A percentile compares a stretch with the other conserved stretches of the same genome.
phyloP scores from a whole-genome alignment of 2,888 invertebrate species.

The Drosophila histrio region DNA sequence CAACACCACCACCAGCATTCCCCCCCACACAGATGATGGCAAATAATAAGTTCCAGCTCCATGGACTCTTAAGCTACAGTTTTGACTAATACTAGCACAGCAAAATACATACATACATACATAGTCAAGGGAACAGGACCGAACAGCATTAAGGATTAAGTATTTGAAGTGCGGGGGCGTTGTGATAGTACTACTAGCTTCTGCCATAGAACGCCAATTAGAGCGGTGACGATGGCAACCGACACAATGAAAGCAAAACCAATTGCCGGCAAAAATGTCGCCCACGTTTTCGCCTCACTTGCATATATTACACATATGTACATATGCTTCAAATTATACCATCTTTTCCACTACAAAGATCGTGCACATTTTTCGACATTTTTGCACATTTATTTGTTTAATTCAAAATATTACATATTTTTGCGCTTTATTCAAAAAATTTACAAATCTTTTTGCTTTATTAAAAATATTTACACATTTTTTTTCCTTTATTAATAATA shows the following conservation, averaged over 20 bases:
- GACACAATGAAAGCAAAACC: constrained; percentile 32
- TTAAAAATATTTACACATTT: too few species aligned
- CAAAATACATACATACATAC: too few species aligned
- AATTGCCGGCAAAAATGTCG: constrained; percentile 32
- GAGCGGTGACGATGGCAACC: constrained; percentile 20
- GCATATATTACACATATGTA: not conserved
- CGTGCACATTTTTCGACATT: too few species aligned
- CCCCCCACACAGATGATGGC: not conserved
- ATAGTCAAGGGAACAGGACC: too few species aligned
- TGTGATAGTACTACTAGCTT: constrained; percentile 19
- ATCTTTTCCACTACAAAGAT: not conserved
- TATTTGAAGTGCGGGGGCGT: not conserved
- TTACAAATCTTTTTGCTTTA: too few species aligned
- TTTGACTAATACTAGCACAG: too few species aligned
- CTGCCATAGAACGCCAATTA: constrained; percentile 42
- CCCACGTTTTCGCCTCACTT: not conserved
- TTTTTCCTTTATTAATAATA: too few species aligned
- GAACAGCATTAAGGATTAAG: too few species aligned
- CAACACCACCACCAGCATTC: not conserved
- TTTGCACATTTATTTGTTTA: too few species aligned
- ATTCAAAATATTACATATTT: too few species aligned
- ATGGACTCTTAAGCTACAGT: not conserved
- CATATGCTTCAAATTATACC: too few species aligned
- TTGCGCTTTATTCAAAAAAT: too few species aligned
- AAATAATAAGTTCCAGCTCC: not conserved